Evolutionary conservation across 2,797 vertebrate genomes (phyloP), one percentile per base, ranked within the genome.

Genomic region (Sebastes oblongus): DNA sequence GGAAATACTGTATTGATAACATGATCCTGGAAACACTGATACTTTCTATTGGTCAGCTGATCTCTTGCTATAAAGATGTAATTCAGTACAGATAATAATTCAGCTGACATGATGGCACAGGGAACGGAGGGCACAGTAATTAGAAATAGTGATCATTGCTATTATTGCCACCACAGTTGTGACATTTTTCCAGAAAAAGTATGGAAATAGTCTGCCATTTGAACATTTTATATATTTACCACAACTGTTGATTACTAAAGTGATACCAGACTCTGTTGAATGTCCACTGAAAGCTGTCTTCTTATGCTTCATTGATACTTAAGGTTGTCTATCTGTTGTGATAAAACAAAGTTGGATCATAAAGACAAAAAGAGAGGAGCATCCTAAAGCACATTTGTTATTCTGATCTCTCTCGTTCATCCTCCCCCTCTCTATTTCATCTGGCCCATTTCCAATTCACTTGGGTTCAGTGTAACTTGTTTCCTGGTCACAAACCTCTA

Each of bases 1-100:
- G 88, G 80, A 94, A 90, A 88, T 74, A 61, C 24, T 76, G 46
- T 84, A 87, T 83, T 87, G 87, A 90, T 87, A 85, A 79, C 73
- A 84, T 65, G 79, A 88, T 83, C 75, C 55, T 46, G 50, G 56
- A 76, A 91, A 76, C 66, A 66, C 54, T 82, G 89, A 91, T 92
- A 86, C 88, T 87, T 89, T 88, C 56, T 72, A 77, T 83, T 62
- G 55, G 76, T 89, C 77, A 89, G 80, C 86, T 56, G 34, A 82
- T 88, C 84, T 88, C 66, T 76, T 77, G 34, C 68, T 73, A 59
- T 73, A 71, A 85, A 75, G 67, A 73, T 72, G 64, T 82, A 87
- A 87, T 60, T 79, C 68, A 66, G 20, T 73, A 67, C 61, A 75
- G 70, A 71, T 60, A 52, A 76, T 78, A 56, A 71, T 50, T 80